Base-by-base conservation (phyloP, 92 coral and sea anemone genomes). In the Montipora capitata region DNA sequence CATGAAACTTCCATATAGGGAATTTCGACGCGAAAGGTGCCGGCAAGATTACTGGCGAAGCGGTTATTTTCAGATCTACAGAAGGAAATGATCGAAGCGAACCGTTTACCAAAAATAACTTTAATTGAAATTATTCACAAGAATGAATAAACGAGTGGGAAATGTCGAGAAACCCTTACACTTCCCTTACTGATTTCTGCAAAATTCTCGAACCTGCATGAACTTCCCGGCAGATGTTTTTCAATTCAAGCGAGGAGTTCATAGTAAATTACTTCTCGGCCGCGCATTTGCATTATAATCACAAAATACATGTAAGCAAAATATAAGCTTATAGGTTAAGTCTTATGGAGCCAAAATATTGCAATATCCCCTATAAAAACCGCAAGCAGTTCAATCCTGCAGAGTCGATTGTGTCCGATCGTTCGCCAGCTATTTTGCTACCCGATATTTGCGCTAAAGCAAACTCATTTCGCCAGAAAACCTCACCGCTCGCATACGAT, bases 401-500 rank as follows among this genome's bases (percentile, higher is more conserved):
- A 54, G 51, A 27, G 35, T 27, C 63, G 57, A 66, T 48, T 7
- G 49, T 20, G 17, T 45, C 65, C n/a, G 15, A 4, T 44, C 2
- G 18, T 4, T 44, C n/a, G 2, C 13, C 5, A 42, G 12, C 2
- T 58, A 77, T 77, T 40, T 61, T 77, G 68, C 85, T 44, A 78
- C 49, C 42, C 40, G 42, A 66, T 80, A 49, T 67, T 80, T 38
- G 75, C 86, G 14, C 86, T 59, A 78, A 56, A 82, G 71, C 67
- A 57, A 67, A 27, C 35, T 27, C 35, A 27, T 27, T 27, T 27
- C 2, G 35, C 35, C 35, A 27, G 35, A 27, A 27, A 27, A 27
- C 35, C 35, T 27, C 35, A 27, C 35, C 35, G 35, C 35, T 27
- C 35, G 35, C 35, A 27, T 27, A 27, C 35, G 35, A 27, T 27